Evolutionary conservation across 2,113 vertebrate species (phyloP).

Genomic region (Sorex fumeus): DNA sequence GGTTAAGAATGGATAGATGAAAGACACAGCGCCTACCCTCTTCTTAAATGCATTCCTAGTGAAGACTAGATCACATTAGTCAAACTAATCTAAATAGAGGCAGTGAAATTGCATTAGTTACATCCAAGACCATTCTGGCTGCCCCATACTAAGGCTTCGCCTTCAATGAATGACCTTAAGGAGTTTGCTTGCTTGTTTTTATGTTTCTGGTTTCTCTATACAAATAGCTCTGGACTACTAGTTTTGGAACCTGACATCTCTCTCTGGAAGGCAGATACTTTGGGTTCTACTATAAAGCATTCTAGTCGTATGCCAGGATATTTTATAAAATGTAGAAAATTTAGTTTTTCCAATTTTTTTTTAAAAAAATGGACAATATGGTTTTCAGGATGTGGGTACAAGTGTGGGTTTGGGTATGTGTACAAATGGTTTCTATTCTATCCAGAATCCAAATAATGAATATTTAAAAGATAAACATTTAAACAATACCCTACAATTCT

Average conservation of each 20-base stretch:
- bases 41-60: neutral
- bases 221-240: neutral
- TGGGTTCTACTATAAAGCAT: neutral
- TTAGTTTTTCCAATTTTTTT: neutral
- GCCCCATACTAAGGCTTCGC: neutral
- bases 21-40: neutral
- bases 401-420: neutral
- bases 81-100: neutral
- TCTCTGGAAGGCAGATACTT: neutral
- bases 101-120: neutral
- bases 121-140: neutral
- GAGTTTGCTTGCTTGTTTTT: neutral
- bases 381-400: neutral
- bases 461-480: slow-evolving; percentile 55
- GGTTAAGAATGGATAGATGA: neutral
- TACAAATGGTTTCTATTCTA: neutral
- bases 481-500: neutral
- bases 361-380: neutral
- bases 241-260: neutral
- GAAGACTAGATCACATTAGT: neutral
- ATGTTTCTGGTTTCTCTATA: neutral
- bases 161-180: too few species aligned
- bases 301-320: neutral
- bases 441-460: neutral
- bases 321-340: neutral